phyloP scores from a whole-genome alignment of 2,888 invertebrate genomes.

The Corythucha ciliata region DNA sequence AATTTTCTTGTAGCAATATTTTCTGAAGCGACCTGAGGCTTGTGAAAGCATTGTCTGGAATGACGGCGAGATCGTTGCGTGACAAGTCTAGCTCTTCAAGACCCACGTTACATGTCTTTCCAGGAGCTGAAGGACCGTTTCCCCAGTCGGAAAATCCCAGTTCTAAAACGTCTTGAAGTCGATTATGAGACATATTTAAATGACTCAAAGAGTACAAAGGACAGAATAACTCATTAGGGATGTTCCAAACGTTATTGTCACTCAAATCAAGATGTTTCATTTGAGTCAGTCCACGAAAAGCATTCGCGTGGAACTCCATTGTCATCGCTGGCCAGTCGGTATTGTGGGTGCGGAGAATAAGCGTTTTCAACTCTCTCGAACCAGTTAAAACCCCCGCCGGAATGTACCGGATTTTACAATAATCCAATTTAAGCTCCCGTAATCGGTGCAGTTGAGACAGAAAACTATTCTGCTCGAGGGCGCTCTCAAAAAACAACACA shows the following conservation, averaged over 20 bases:
- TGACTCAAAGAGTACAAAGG: constrained; percentile 66
- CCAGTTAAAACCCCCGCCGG: constrained; percentile 71
- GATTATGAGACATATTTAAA: constrained; percentile 76
- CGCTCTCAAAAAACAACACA: constrained; percentile 69
- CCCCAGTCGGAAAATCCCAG: constrained; percentile 70
- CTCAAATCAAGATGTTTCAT: constrained; percentile 69
- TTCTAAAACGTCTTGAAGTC: constrained; percentile 65
- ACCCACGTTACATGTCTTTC: constrained; percentile 56
- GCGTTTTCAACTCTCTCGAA: constrained; percentile 63
- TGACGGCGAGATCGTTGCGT: constrained; percentile 62
- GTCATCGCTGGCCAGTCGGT: constrained; percentile 60
- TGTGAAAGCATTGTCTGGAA: constrained; percentile 65
- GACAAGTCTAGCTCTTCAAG: constrained; percentile 63
- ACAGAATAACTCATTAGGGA: constrained; percentile 73
- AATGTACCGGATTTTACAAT: constrained; percentile 69
- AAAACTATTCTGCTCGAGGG: constrained; percentile 57
- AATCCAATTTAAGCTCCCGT: constrained; percentile 62
- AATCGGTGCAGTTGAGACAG: constrained; percentile 66
- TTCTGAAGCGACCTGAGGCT: constrained; percentile 68
- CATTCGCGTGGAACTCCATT: constrained; percentile 61
- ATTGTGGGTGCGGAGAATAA: constrained; percentile 71
- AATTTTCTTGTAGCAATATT: constrained; percentile 72
- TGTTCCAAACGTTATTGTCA: constrained; percentile 70
- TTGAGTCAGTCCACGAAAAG: constrained; percentile 68
- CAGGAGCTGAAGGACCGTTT: constrained; percentile 54